A percentile compares a stretch with the other conserved stretches of the same genome.
These are phyloP conservation scores for Crambe crambe DNA, from an alignment of 37 sponge, comb jelly and placozoan genomes.

Conservation along the genomic window DNA sequence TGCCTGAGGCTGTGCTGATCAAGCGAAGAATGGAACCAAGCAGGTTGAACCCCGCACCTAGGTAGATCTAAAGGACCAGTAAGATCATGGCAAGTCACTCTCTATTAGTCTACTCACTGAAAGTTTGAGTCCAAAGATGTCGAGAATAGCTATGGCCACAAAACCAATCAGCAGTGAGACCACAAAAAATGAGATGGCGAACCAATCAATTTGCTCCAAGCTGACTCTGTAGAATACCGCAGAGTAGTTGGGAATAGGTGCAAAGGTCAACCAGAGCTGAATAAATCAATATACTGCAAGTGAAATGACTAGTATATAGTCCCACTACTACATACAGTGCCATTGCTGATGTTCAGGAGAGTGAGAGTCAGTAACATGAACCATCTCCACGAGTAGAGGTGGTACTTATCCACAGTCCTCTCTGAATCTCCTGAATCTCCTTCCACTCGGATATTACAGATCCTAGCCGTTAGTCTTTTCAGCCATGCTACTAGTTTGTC, in stretches of 20 bases:
- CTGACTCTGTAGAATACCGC: slow-evolving; percentile 53
- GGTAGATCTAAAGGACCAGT: slow-evolving; percentile 20
- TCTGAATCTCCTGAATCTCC: not conserved
- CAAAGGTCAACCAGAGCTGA: slow-evolving; percentile 85
- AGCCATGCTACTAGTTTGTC: no score
- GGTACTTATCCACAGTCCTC: slow-evolving; percentile 2
- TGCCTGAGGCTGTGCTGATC: slow-evolving; percentile 33
- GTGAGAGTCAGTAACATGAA: slow-evolving; percentile 51
- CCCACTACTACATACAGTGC: slow-evolving; percentile 32
- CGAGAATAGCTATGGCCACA: slow-evolving; percentile 67
- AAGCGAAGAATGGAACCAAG: slow-evolving; percentile 59
- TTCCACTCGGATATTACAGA: no score
- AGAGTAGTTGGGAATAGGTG: slow-evolving; percentile 60
- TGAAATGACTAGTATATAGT: not conserved
- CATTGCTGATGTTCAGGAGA: slow-evolving; percentile 73
- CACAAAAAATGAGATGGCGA: slow-evolving; percentile 70
- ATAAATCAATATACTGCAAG: not conserved
- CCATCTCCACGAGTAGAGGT: slow-evolving; percentile 60
- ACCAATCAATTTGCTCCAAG: slow-evolving; percentile 61
- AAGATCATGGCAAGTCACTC: not conserved
- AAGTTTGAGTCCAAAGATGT: slow-evolving; percentile 61
- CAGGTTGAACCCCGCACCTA: slow-evolving; percentile 70
- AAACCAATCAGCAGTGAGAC: slow-evolving; percentile 77
- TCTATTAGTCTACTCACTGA: slow-evolving; percentile 50
- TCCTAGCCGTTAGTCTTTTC: not conserved